Base-by-base conservation (phyloP, 2,888 invertebrate genomes). In the Trissonchulus sp. region DNA sequence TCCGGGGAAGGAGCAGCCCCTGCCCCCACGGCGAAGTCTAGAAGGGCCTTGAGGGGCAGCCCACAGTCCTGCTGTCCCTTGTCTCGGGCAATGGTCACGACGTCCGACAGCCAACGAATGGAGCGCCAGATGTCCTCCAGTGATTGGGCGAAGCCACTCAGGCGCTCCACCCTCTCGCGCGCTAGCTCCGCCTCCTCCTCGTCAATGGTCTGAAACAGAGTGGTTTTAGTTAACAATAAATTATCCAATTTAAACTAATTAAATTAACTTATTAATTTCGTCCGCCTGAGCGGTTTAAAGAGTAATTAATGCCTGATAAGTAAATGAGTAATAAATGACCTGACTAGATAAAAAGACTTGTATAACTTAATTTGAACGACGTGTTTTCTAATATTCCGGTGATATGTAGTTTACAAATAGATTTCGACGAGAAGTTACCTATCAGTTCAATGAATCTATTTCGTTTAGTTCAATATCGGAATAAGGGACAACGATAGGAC, bases 91-190 rank as follows among this genome's bases (percentile, higher is more conserved):
- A 93, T 93, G 0, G 93, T 91, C 74, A 98, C 93, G 2, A 96
- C 91, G 83, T 97, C 95, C 90, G 95, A 93, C 31, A 98, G 89
- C 98, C 98, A 99, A 30, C 99, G 90, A 65, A 93, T 91, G 31
- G 91, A 91, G 83, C 94, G 93, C 98, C 98, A 98, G 1, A 93
- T 90, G 0, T 89, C 86, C 82, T 97, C 97, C 68, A 97, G 88
- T 81, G 90, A 92, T 38, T 90, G 88, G 83, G 96, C 95, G 63
- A 95, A 89, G 74, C 93, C 92, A 83, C 92, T 91, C 36, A 98
- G 86, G 81, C 34, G 69, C 2, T 74, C 37, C 28, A 74, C 8
- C 2, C 23, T 28, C 3, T 2, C 31, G 2, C 69, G 23, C 2
- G 30, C 71, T 1, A 2, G 3, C 1, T 33, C 30, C 3, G 68